A percentile compares a stretch with the other conserved stretches of the same genome.
These are phyloP conservation scores for Euthynnus affinis DNA, from an alignment of 2,797 vertebrate species.

Conservation along the genomic window DNA sequence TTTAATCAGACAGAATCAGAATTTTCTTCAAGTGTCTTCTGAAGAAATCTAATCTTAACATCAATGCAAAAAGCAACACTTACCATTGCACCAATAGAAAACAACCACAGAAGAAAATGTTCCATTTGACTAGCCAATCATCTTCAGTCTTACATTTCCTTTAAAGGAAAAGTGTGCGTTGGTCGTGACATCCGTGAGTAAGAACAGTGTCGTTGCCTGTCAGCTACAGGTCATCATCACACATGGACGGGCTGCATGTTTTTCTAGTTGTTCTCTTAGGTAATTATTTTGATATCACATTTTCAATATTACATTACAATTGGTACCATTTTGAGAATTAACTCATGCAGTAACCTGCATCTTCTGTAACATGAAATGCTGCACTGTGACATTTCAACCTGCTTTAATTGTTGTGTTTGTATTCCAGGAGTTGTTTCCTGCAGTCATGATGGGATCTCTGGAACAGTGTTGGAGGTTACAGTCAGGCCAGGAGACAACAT, in stretches of 20 bases:
- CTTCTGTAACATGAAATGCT: neutral
- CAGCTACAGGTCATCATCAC: slow-evolving; percentile 2
- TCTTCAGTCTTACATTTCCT: slow-evolving; percentile 21
- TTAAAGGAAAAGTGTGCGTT: slow-evolving; percentile 25
- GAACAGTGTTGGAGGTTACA: slow-evolving; percentile 8
- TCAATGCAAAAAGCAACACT: too few species aligned
- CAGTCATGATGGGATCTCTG: slow-evolving; percentile 4
- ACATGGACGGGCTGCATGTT: slow-evolving; percentile 15
- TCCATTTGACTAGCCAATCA: slow-evolving; percentile 42
- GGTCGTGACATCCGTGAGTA: neutral
- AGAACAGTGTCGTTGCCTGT: neutral
- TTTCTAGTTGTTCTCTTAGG: slow-evolving; percentile 16
- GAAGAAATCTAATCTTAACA: too few species aligned
- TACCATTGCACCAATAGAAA: neutral
- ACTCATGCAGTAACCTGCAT: neutral
- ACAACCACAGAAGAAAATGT: slow-evolving; percentile 44
- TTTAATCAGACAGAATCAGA: too few species aligned
- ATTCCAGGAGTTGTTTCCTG: slow-evolving; percentile 33
- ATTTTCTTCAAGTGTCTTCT: too few species aligned
- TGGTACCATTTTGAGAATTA: neutral
- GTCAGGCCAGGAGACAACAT: slow-evolving; percentile 59
- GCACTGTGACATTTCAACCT: neutral
- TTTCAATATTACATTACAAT: neutral
- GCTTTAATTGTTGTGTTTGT: neutral
- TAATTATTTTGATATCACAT: slow-evolving; percentile 1